Percentiles rank a stretch among this genome's conserved stretches.
Conservation (phyloP, 2,888 invertebrate genomes). For the Drosophila suboccidentalis region DNA sequence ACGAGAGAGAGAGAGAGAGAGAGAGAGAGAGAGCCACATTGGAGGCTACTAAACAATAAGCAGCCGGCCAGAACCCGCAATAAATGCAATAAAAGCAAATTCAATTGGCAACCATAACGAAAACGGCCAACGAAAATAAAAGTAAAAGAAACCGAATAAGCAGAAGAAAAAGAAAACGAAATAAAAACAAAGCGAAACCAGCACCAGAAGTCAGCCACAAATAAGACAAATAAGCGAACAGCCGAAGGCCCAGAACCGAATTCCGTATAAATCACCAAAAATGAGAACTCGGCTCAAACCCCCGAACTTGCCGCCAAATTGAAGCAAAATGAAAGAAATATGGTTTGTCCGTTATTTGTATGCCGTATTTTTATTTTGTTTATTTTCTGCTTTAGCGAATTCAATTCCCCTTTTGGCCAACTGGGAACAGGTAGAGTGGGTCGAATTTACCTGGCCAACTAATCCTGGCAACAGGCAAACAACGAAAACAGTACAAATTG, state of each 20-base stretch:
- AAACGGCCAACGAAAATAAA: conserved; percentile 29
- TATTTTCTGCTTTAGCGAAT: conserved; percentile 55
- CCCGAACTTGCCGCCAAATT: conserved; percentile 13
- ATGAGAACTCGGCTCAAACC: conserved; percentile 36
- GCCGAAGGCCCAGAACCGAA: conserved; percentile 34
- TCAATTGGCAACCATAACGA: conserved; percentile 73
- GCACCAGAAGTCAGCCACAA: conserved; percentile 42
- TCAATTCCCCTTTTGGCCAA: conserved; percentile 13
- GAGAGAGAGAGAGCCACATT: conserved; percentile 6
- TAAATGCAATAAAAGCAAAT: conserved; percentile 80
- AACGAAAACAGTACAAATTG: conserved; percentile 21
- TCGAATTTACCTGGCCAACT: conserved; percentile 20
- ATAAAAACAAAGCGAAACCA: conserved; percentile 1
- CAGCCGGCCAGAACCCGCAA: conserved; percentile 62
- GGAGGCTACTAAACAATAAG: conserved; percentile 66
- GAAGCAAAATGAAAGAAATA: conserved; percentile 41
- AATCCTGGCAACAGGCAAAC: conserved; percentile 2
- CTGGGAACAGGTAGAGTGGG: background rate
- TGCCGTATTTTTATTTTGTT: conserved; percentile 43
- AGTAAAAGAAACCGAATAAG: conserved; percentile 7
- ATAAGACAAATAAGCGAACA: conserved; percentile 68
- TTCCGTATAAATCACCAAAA: conserved; percentile 74
- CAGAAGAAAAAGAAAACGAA: conserved; percentile 7
- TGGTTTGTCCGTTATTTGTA: conserved; percentile 54
- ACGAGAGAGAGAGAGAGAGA: conserved; percentile 9